These are phyloP conservation scores for Cheilosia scutellata DNA, from an alignment of 2,888 invertebrate species.

Conservation along the genomic window DNA sequence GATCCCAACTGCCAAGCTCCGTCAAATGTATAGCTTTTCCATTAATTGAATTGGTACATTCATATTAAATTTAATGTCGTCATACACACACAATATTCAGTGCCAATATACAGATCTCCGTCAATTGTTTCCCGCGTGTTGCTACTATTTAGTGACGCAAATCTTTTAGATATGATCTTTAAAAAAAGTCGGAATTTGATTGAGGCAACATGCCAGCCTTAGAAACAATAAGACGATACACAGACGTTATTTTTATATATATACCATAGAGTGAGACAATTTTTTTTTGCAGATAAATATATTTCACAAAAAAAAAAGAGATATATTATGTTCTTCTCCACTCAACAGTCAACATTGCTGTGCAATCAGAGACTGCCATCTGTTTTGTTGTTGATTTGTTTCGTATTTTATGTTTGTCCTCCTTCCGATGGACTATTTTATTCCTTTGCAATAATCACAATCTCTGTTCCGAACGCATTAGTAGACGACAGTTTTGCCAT, in stretches of 20 bases:
- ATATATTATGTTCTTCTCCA: neutral
- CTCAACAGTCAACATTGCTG: too few relatives aligned
- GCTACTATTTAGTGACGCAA: neutral
- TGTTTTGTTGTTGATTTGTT: conserved; percentile 34
- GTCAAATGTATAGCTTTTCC: too few relatives aligned
- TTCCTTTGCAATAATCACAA: conserved; percentile 11
- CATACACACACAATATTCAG: too few relatives aligned
- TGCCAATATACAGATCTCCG: too few relatives aligned
- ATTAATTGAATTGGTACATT: too few relatives aligned
- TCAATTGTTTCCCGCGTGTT: too few relatives aligned
- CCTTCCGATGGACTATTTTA: conserved; percentile 25
- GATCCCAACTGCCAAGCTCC: too few relatives aligned
- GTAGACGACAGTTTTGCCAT: conserved; percentile 49
- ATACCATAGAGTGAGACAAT: too few relatives aligned
- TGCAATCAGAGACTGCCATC: conserved; percentile 54
- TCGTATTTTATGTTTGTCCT: conserved; percentile 10
- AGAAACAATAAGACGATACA: neutral
- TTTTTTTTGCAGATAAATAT: too few relatives aligned
- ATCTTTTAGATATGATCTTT: neutral
- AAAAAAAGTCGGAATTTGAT: neutral
- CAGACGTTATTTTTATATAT: neutral
- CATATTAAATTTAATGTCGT: too few relatives aligned
- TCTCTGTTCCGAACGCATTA: conserved; percentile 36
- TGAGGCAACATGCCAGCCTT: neutral
- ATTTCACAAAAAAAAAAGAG: too few relatives aligned